A percentile compares a stretch with the other conserved stretches of the same genome.
Evolutionary conservation across 2,797 vertebrate species (phyloP).

Genomic region (Eurystomus glaucurus): DNA sequence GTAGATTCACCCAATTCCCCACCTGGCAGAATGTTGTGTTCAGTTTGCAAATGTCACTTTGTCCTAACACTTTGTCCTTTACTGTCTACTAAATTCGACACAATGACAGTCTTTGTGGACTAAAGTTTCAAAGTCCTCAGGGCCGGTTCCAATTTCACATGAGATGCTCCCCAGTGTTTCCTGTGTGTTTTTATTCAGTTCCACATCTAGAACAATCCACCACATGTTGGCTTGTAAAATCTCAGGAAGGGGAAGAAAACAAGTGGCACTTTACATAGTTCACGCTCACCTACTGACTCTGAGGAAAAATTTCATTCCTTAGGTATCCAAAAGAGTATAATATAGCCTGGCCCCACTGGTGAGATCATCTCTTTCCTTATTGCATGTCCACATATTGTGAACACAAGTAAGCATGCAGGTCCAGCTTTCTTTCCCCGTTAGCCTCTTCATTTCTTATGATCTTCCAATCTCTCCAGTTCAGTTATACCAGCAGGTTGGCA

Average conservation of each 20-base stretch:
- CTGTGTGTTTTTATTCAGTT: background rate
- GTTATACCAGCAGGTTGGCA: background rate
- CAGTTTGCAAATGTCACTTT: slow-evolving; percentile 7
- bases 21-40: background rate
- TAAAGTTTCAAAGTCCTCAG: background rate
- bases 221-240: background rate
- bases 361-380: background rate
- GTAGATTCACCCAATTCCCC: background rate
- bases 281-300: background rate
- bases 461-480: background rate
- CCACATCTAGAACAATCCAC: background rate
- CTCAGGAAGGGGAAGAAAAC: background rate
- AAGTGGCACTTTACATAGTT: background rate
- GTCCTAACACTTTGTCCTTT: background rate
- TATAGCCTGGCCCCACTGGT: background rate
- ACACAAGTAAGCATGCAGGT: background rate
- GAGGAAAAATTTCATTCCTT: background rate
- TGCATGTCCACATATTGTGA: background rate
- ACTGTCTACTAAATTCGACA: background rate
- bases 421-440: background rate
- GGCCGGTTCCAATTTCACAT: background rate
- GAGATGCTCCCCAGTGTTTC: background rate
- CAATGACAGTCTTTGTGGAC: background rate
- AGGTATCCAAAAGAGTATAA: background rate
- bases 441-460: background rate